Evolutionary conservation across 2,113 vertebrate species (phyloP), one percentile per base, ranked within the genome.

Genomic region (Gadus chalcogrammus): DNA sequence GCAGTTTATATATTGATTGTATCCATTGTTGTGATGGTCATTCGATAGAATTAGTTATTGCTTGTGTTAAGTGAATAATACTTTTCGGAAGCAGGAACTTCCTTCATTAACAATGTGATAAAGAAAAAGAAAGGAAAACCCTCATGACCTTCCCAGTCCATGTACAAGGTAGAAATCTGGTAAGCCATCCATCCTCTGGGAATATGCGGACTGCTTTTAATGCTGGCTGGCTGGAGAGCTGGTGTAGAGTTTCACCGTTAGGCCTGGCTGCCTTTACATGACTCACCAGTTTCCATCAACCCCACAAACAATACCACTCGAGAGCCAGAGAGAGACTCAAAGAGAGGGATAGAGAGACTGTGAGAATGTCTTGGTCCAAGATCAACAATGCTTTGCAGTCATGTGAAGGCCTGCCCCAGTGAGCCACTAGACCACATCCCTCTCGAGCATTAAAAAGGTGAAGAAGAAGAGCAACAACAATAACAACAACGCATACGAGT

Each of bases 171-270:
- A 58, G 42, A 58, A 72, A 78, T 73, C 72, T 66, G 65, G n/a
- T 42, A 20, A 42, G 65, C 67, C 38, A 16, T 63, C 60, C 71
- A 64, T 64, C 70, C 68, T 9, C 17, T 68, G 71, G 67, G 71
- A 65, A n/a, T 38, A 17, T 68, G 42, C 84, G 78, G 77, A 74
- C 68, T 80, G 48, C 18, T 62, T 20, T 24, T 61, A 69, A 67
- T 20, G 64, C 61, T n/a, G 71, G 65, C 35, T 24, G 65, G 56
- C 70, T 75, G 77, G 66, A 75, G 69, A 55, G 65, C 64, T 58
- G 83, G 76, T 88, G 76, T 84, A 59, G 61, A 64, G 73, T 87
- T 85, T 83, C 82, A 82, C 52, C 42, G 66, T 15, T 58, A 64
- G 56, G 64, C 68, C 68, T 70, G 77, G 56, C 72, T 70, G 77